Base-by-base conservation (phyloP, 1,140 invertebrate genomes). In the Octopus sinensis region DNA sequence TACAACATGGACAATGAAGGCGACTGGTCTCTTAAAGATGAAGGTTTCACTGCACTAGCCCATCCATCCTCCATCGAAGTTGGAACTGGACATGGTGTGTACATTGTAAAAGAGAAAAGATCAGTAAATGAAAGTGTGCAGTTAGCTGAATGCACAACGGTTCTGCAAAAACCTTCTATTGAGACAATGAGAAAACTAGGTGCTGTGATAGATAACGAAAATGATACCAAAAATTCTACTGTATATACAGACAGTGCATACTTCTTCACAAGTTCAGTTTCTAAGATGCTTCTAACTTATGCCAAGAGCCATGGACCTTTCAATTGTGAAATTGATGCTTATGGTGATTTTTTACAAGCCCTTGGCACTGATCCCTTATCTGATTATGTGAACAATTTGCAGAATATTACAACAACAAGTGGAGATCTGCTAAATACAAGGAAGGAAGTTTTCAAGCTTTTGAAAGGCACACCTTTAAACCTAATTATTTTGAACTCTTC, bases 171-270 rank as follows among this genome's bases (percentile, higher is more conserved):
- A 80, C 92, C 92, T 13, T 83, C 85, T 52, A 80, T 88, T 9
- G 85, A 89, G 77, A 80, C 80, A 62, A 92, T 92, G 90, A 83
- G 84, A 53, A 80, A 85, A 51, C 84, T 87, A 80, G 86, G 86
- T 51, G 91, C 92, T 12, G 80, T 91, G 53, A 30, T 91, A 9
- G 84, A 85, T 78, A 83, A 79, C 71, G 75, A 84, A 12, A 43
- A 84, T 53, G 54, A 80, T 30, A 53, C 87, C 30, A 79, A 85
- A 17, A 88, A 87, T 23, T 83, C 86, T 77, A 86, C 84, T 53
- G 90, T 90, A 9, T 92, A 90, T 81, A 92, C 91, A 52, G 92
- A 92, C 81, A 92, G 92, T 83, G 87, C 87, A 30, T 92, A 91
- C 81, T 92, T 88, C 82, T 92, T 92, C 87, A 88, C 87, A 53